Conservation (phyloP, 2,888 invertebrate genomes). For the Ochlodes sylvanus region DNA sequence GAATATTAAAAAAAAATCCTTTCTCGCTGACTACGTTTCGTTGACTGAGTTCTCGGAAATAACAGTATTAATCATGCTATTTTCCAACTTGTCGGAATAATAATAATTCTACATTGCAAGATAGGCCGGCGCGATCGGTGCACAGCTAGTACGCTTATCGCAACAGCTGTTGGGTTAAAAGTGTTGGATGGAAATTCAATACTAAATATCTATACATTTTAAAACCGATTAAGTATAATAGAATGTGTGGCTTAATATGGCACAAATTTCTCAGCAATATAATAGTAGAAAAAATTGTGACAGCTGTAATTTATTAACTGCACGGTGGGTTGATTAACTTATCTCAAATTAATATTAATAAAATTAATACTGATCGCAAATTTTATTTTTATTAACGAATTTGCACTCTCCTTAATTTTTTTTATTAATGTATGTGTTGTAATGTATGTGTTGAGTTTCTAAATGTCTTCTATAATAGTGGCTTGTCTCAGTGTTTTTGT, state of each 20-base stretch:
- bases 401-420: neutral
- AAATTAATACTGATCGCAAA: constrained; percentile 1
- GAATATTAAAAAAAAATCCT: too few species aligned
- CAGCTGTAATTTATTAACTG: too few species aligned
- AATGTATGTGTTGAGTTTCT: constrained; percentile 3
- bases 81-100: neutral
- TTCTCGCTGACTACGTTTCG: neutral
- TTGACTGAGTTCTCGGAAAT: neutral
- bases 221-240: neutral
- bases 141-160: too few species aligned
- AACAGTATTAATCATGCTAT: neutral
- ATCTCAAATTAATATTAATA: neutral
- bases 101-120: neutral
- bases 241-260: neutral
- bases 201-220: neutral
- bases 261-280: constrained; percentile 3
- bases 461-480: constrained; percentile 10
- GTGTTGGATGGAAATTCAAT: constrained; percentile 1
- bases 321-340: too few species aligned
- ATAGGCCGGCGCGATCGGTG: too few species aligned
- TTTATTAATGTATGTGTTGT: neutral
- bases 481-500: neutral
- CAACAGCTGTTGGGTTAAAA: neutral
- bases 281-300: neutral
- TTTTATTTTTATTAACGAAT: neutral